Evolutionary conservation across 2,113 vertebrate species (phyloP).

Genomic region (Apodemus sylvaticus): DNA sequence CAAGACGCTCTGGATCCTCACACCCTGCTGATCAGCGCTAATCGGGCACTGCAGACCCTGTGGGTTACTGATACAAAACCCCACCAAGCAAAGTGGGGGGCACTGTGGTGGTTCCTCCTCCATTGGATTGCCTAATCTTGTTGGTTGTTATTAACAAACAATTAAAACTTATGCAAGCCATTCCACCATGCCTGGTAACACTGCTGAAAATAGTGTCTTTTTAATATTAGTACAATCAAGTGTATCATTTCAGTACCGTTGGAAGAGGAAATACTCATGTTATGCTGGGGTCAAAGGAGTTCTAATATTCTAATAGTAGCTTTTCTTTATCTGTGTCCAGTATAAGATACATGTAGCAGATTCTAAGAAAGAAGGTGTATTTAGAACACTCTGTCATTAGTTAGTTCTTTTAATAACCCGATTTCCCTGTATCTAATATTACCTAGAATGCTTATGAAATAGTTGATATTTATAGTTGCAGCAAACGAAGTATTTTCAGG

Average conservation of each 20-base stretch:
- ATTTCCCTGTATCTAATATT: slow-evolving; percentile 54
- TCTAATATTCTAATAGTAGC: neutral
- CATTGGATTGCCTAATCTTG: neutral
- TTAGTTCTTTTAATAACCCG: slow-evolving; percentile 57
- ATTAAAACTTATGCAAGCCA: neutral
- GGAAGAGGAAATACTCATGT: neutral
- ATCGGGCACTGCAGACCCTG: fast-evolving
- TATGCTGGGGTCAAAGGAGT: neutral
- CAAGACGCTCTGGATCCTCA: neutral
- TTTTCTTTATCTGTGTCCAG: neutral
- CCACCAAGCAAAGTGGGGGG: neutral
- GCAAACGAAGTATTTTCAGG: neutral
- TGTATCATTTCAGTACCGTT: neutral
- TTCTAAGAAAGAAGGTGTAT: slow-evolving; percentile 7
- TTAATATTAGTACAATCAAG: neutral
- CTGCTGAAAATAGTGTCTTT: neutral
- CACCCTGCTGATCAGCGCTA: fast-evolving
- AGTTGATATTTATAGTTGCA: slow-evolving; percentile 50
- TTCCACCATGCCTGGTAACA: neutral
- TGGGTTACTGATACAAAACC: neutral
- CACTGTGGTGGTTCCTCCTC: neutral
- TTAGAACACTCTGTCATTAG: slow-evolving; percentile 36
- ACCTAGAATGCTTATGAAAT: slow-evolving; percentile 48
- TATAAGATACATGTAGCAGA: neutral
- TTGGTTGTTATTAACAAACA: too few species aligned